These are phyloP conservation scores for Liolophura sinensis DNA, from an alignment of 1,140 invertebrate species.

Conservation along the genomic window DNA sequence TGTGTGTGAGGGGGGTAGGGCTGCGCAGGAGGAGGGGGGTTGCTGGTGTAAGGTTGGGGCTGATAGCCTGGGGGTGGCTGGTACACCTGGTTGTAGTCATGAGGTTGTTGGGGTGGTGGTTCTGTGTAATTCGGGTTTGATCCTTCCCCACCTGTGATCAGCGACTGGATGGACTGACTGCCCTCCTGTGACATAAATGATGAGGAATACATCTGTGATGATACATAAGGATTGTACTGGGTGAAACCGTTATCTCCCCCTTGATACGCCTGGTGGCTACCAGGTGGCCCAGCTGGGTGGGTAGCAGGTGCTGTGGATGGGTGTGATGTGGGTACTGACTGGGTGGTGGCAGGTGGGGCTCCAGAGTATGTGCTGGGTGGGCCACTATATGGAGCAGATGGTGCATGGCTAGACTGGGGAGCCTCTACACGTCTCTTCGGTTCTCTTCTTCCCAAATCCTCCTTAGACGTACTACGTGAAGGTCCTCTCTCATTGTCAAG, in stretches of 20 bases:
- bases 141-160: slow-evolving; percentile 27
- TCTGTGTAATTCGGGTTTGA: neutral
- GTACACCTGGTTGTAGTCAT: neutral
- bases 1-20: slow-evolving; percentile 6
- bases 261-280: too few relatives aligned
- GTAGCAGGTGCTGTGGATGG: too few relatives aligned
- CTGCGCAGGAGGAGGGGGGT: neutral
- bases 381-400: neutral
- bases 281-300: too few relatives aligned
- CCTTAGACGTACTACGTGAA: too few relatives aligned
- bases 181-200: slow-evolving; percentile 54
- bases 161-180: slow-evolving; percentile 43
- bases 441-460: too few relatives aligned
- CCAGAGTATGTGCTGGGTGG: neutral
- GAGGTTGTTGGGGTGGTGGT: slow-evolving; percentile 9
- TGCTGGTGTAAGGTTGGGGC: neutral
- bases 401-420: too few relatives aligned
- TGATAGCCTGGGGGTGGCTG: slow-evolving; percentile 7
- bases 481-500: too few relatives aligned
- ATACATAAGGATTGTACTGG: slow-evolving; percentile 47
- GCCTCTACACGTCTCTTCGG: too few relatives aligned
- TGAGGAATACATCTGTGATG: slow-evolving; percentile 42
- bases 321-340: neutral
- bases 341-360: slow-evolving; percentile 11
- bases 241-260: slow-evolving; percentile 10